Conservation (phyloP, 1,140 invertebrate species). For the Brachionus asplanchnoidis region DNA sequence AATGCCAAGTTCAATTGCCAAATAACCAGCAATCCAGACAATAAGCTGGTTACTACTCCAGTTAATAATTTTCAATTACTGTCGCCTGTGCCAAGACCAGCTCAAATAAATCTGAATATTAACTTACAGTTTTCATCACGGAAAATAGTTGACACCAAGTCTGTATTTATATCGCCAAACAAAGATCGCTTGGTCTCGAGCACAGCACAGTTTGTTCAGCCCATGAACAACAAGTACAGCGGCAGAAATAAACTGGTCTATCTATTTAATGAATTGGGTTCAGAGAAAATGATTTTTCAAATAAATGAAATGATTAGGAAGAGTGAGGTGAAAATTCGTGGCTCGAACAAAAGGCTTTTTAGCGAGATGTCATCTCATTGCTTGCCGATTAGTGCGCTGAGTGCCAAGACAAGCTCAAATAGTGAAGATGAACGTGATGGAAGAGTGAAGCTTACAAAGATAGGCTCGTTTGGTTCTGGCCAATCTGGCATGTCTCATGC, state of each 20-base stretch:
- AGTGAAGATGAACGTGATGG: constrained; percentile 19
- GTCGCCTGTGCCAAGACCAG: constrained; percentile 1
- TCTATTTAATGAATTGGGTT: background rate
- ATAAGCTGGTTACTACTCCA: background rate
- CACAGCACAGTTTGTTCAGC: background rate
- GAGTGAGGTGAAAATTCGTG: constrained; percentile 7
- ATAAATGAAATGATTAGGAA: constrained; percentile 34
- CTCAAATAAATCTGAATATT: background rate
- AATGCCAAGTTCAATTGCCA: background rate
- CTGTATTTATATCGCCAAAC: background rate
- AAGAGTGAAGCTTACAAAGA: background rate
- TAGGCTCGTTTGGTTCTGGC: background rate
- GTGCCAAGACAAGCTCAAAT: background rate
- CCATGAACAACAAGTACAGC: background rate
- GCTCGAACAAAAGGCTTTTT: constrained; percentile 34
- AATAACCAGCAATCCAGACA: background rate
- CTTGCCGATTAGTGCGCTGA: background rate
- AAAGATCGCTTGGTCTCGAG: background rate
- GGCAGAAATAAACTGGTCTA: background rate
- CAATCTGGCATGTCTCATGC: background rate
- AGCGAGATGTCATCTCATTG: constrained; percentile 32
- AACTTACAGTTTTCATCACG: background rate
- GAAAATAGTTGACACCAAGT: background rate
- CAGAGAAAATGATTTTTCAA: background rate
- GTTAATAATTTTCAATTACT: background rate